Conservation (phyloP, 2,888 invertebrate genomes). For the Tachina grossa region DNA sequence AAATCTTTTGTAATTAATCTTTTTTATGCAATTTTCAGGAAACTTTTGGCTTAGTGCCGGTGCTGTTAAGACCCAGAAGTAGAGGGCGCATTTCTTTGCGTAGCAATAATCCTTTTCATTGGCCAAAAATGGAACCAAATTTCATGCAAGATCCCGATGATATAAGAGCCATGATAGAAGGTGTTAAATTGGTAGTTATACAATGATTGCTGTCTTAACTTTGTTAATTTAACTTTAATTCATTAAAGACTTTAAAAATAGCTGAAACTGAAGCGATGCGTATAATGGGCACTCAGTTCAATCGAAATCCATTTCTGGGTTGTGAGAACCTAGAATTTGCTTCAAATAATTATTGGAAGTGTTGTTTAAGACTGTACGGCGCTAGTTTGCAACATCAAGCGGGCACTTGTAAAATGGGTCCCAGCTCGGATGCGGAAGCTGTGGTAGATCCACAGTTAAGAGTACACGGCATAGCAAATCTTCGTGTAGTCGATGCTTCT, state of each 20-base stretch:
- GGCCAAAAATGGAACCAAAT: slow-evolving; percentile 91
- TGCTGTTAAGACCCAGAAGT: slow-evolving; percentile 89
- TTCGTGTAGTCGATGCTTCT: slow-evolving; percentile 85
- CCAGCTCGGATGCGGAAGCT: slow-evolving; percentile 84
- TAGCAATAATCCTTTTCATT: slow-evolving; percentile 88
- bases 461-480: slow-evolving; percentile 84
- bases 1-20: background rate
- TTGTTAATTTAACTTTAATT: background rate
- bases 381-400: slow-evolving; percentile 89
- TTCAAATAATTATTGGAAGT: slow-evolving; percentile 89
- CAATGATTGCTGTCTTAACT: slow-evolving; percentile 54
- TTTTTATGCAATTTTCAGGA: slow-evolving; percentile 75
- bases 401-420: slow-evolving; percentile 89
- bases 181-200: slow-evolving; percentile 86
- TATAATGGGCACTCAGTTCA: slow-evolving; percentile 84
- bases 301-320: slow-evolving; percentile 86
- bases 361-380: slow-evolving; percentile 87
- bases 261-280: slow-evolving; percentile 84
- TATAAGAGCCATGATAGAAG: slow-evolving; percentile 88
- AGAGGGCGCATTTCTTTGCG: slow-evolving; percentile 88
- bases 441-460: slow-evolving; percentile 86
- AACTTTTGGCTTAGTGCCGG: slow-evolving; percentile 88
- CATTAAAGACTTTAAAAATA: slow-evolving; percentile 84
- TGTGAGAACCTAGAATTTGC: slow-evolving; percentile 86
- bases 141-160: slow-evolving; percentile 90